Evolutionary conservation across 1,140 invertebrate genomes (phyloP), one percentile per base, ranked within the genome.

Genomic region (Manduca sexta): DNA sequence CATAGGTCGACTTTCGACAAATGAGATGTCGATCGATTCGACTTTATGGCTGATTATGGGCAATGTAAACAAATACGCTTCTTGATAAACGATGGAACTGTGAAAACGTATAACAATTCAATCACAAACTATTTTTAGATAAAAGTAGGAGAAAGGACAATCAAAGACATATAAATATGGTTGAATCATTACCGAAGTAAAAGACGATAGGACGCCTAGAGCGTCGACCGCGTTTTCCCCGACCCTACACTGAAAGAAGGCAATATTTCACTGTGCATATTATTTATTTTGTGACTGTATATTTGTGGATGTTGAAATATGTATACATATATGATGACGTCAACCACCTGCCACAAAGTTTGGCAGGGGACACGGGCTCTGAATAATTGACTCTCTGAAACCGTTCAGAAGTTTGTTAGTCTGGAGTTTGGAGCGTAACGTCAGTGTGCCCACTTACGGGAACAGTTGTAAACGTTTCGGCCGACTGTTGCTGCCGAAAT

Each of bases 301-400:
- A 49, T 56, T 42, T 60, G 48, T 57, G 35, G 46, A 44, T 57
- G 68, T 68, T 68, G 60, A 70, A 71, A 58, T 62, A 60, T 69
- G 68, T 65, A 74, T 51, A 45, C 60, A 55, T 61, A 63, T 52
- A 61, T 64, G 52, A 41, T 83, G 80, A 84, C 80, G 80, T 81
- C 74, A 84, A 53, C 70, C 69, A 51, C 61, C 60, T 75, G 60
- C 52, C 70, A 56, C 76, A 79, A 84, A 69, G 66, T 80, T 84
- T 84, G 80, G 80, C 80, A 84, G 66, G 70, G 64, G 64, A 76
- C 64, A 74, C 73, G 65, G 56, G 63, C 63, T 69, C 67, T 62
- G 48, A 74, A 72, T 78, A 74, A 70, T 74, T 67, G 74, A 64
- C 69, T 78, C 73, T 73, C 68, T 60, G 49, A 68, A 78, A 70